phyloP scores from a whole-genome alignment of 2,797 vertebrate species.

The Ataeniobius toweri region DNA sequence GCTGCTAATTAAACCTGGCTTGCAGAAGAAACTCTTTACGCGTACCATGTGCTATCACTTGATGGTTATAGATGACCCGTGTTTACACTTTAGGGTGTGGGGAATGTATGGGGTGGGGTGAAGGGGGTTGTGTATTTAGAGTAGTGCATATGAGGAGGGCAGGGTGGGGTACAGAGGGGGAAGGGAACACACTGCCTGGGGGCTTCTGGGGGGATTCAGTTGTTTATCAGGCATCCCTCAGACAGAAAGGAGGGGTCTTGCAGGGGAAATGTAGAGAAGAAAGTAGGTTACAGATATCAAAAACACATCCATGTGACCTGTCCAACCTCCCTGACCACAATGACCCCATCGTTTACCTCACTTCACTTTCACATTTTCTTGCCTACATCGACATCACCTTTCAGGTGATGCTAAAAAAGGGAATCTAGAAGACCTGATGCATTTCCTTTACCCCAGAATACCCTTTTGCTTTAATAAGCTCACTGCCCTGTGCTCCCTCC shows the following conservation, averaged over 20 bases:
- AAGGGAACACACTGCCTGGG: conserved; percentile 50
- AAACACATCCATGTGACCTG: conserved; percentile 65
- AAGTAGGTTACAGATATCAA: conserved; percentile 77
- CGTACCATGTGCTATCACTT: conserved; percentile 19
- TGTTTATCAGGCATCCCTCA: conserved; percentile 75
- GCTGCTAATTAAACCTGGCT: conserved; percentile 63
- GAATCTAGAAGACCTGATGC: conserved; percentile 1
- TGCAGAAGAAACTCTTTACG: conserved; percentile 13
- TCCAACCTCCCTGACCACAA: conserved; percentile 26
- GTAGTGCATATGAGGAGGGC: conserved; percentile 49
- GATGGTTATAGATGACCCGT: conserved; percentile 47
- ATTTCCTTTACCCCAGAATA: conserved; percentile 14
- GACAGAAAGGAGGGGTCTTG: conserved; percentile 52
- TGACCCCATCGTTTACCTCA: conserved; percentile 43
- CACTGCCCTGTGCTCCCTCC: conserved; percentile 35
- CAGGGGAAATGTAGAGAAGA: conserved; percentile 38
- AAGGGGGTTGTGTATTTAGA: conserved; percentile 65
- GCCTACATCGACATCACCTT: conserved; percentile 29
- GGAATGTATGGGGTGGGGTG: conserved; percentile 42
- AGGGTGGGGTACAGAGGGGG: conserved; percentile 24
- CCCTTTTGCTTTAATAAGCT: conserved; percentile 59
- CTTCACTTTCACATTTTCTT: conserved; percentile 43
- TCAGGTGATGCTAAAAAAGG: conserved; percentile 56
- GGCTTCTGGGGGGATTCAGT: conserved; percentile 66
- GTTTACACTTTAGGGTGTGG: conserved; percentile 55